Conservation (phyloP, 92 coral and sea anemone genomes). For the Zoanthus sociatus region DNA sequence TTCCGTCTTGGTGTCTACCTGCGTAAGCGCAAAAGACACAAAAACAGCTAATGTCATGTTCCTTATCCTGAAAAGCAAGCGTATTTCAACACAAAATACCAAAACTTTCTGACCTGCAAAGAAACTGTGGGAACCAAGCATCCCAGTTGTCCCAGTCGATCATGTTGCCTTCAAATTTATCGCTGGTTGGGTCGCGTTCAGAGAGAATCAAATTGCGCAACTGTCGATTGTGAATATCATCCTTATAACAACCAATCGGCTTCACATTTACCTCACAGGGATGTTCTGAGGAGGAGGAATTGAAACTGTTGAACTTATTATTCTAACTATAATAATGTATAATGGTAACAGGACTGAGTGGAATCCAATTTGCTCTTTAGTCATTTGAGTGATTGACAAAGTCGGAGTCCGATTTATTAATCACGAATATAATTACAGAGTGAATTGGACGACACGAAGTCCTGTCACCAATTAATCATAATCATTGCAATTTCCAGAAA, state of each 20-base stretch:
- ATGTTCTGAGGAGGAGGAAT: slow-evolving; percentile 6
- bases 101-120: slow-evolving; percentile 14
- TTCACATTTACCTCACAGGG: slow-evolving; percentile 35
- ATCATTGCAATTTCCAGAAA: too few species aligned
- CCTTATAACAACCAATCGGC: slow-evolving; percentile 28
- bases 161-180: slow-evolving; percentile 32
- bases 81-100: neutral
- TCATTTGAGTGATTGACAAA: too few species aligned
- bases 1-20: too few species aligned
- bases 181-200: slow-evolving; percentile 40
- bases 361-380: too few species aligned
- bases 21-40: too few species aligned
- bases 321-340: too few species aligned
- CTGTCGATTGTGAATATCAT: slow-evolving; percentile 16
- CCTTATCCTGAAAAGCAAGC: neutral
- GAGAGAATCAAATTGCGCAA: slow-evolving; percentile 20
- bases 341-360: too few species aligned
- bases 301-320: too few species aligned
- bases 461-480: too few species aligned
- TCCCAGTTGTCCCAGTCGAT: slow-evolving; percentile 46
- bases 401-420: too few species aligned
- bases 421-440: too few species aligned
- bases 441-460: too few species aligned
- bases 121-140: slow-evolving; percentile 30
- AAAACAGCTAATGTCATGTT: neutral